Evolutionary conservation across 2,797 vertebrate genomes (phyloP).

Genomic region (Helicolenus hilgendorfi): DNA sequence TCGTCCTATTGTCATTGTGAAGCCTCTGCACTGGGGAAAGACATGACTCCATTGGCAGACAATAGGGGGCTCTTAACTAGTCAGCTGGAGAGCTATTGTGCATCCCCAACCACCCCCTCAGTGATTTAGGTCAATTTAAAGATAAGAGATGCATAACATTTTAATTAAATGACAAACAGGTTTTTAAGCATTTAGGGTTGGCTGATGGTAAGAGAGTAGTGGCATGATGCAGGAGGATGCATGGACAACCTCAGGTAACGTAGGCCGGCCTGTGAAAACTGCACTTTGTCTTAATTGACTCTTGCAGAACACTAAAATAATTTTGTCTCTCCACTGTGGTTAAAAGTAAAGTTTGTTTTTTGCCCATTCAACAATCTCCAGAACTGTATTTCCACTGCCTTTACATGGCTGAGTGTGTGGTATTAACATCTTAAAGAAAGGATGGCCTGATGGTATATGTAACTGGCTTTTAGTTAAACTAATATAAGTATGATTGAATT

Average conservation of each 20-base stretch:
- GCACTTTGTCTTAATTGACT: neutral
- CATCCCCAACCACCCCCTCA: constrained; percentile 27
- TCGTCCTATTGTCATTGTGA: constrained; percentile 67
- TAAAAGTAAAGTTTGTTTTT: neutral
- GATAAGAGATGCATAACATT: constrained; percentile 55
- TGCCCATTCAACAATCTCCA: neutral
- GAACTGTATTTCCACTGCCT: neutral
- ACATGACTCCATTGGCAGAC: constrained; percentile 74
- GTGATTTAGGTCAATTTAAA: constrained; percentile 60
- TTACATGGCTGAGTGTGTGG: neutral
- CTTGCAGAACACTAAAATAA: constrained; percentile 3
- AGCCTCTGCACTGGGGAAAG: constrained; percentile 58
- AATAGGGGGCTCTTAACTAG: constrained; percentile 71
- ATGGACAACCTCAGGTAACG: neutral
- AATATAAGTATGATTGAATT: constrained; percentile 57
- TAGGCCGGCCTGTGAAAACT: neutral
- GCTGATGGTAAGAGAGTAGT: neutral
- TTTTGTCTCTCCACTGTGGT: neutral
- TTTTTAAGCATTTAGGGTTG: neutral
- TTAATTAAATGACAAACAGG: constrained; percentile 45
- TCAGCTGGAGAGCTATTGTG: constrained; percentile 83
- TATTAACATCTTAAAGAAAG: neutral
- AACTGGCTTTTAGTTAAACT: constrained; percentile 27
- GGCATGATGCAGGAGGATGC: neutral
- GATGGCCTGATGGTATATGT: neutral